Evolutionary conservation across 2,113 vertebrate genomes (phyloP).

Genomic region (Philantomba maxwellii): DNA sequence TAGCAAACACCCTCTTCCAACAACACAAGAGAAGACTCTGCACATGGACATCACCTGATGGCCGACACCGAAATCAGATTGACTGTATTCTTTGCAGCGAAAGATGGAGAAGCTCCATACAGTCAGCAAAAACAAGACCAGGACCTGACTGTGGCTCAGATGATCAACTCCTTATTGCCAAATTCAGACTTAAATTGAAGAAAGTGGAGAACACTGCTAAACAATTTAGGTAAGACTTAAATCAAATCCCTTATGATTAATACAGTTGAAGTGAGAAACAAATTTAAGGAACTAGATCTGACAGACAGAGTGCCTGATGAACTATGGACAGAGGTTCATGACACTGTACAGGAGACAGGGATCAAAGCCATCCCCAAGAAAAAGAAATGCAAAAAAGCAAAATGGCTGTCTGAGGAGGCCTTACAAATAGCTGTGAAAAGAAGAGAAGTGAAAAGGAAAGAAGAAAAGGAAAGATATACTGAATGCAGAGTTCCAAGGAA

Average conservation of each 20-base stretch:
- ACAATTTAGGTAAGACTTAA: background rate
- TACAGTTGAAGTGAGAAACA: background rate
- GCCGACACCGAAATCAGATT: too few species aligned
- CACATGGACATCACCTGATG: too few species aligned
- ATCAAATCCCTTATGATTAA: background rate
- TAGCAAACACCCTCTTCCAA: too few species aligned
- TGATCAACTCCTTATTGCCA: too few species aligned
- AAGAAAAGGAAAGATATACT: background rate
- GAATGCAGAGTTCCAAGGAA: background rate
- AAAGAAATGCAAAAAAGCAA: background rate
- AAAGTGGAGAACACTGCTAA: background rate
- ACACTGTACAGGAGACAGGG: background rate
- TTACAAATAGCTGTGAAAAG: background rate
- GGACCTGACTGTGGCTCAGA: too few species aligned
- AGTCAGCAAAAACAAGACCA: too few species aligned
- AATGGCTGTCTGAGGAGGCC: background rate
- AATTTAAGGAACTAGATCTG: background rate
- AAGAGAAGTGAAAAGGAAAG: background rate
- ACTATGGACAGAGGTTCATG: fast-evolving
- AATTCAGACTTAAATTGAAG: too few species aligned
- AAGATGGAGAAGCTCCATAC: too few species aligned
- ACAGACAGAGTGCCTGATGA: background rate
- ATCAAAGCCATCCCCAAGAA: background rate
- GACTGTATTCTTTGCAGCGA: too few species aligned
- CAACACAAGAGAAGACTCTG: too few species aligned